These are phyloP conservation scores for Actinemys pallida DNA, from an alignment of 2,113 vertebrate species.

Conservation along the genomic window DNA sequence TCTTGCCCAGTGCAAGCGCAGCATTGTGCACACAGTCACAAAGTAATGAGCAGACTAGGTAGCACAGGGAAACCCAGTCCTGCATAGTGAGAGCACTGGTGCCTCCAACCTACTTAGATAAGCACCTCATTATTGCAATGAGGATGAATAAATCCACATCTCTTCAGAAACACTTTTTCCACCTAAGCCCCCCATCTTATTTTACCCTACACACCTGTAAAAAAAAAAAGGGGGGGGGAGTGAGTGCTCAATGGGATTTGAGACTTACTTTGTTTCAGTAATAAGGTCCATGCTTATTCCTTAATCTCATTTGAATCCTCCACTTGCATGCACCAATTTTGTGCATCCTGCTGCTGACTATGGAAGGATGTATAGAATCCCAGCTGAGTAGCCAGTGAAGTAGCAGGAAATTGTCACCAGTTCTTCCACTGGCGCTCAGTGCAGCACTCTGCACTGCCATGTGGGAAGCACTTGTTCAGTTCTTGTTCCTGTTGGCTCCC, in stretches of 20 bases:
- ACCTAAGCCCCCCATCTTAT: neutral
- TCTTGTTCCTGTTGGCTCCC: neutral
- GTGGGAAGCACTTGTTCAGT: neutral
- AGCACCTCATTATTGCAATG: neutral
- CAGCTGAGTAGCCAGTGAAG: neutral
- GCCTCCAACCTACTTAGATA: neutral
- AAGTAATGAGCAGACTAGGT: neutral
- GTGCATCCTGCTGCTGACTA: fast-evolving
- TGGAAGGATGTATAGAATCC: neutral
- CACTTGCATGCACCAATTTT: neutral
- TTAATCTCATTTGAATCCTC: neutral
- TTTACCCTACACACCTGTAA: neutral
- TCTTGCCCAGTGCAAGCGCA: neutral
- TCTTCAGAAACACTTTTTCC: neutral
- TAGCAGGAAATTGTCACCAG: neutral
- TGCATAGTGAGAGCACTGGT: neutral
- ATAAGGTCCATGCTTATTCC: neutral
- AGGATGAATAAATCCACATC: neutral
- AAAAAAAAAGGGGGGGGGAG: neutral
- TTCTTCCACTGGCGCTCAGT: neutral
- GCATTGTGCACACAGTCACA: neutral
- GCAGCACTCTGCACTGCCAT: neutral
- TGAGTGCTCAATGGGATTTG: too few species aligned
- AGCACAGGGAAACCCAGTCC: neutral
- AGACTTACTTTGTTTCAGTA: too few species aligned